Evolutionary conservation across 2,113 vertebrate genomes (phyloP).

Genomic region (Saccopteryx leptura): DNA sequence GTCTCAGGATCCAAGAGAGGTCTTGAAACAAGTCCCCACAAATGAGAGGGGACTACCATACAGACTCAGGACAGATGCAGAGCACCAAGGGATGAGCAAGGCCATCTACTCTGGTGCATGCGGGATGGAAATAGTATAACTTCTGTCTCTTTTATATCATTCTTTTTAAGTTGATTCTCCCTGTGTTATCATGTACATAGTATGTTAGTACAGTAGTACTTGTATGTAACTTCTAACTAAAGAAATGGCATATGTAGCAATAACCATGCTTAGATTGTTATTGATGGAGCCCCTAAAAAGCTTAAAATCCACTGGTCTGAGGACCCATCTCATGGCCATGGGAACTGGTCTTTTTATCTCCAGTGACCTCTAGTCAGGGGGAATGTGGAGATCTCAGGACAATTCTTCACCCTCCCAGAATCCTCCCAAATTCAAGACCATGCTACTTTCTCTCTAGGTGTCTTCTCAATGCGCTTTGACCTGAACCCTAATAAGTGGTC

Average conservation of each 20-base stretch:
- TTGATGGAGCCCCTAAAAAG: neutral
- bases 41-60: neutral
- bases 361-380: neutral
- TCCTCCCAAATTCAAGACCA: neutral
- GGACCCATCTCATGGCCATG: neutral
- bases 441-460: neutral
- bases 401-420: neutral
- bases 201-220: too few relatives aligned
- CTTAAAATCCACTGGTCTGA: neutral
- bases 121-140: neutral
- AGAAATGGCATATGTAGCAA: neutral
- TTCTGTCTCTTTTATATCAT: neutral
- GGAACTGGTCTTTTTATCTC: neutral
- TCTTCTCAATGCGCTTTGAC: neutral
- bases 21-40: neutral
- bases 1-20: neutral
- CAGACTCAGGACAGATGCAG: neutral
- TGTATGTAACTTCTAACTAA: neutral
- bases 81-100: neutral
- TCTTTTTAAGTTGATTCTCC: neutral
- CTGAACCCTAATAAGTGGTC: neutral
- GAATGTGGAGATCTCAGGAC: neutral
- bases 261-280: neutral
- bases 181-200: fast-evolving
- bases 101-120: neutral